phyloP scores from a whole-genome alignment of 1,140 invertebrate genomes.

The Formica exsecta region DNA sequence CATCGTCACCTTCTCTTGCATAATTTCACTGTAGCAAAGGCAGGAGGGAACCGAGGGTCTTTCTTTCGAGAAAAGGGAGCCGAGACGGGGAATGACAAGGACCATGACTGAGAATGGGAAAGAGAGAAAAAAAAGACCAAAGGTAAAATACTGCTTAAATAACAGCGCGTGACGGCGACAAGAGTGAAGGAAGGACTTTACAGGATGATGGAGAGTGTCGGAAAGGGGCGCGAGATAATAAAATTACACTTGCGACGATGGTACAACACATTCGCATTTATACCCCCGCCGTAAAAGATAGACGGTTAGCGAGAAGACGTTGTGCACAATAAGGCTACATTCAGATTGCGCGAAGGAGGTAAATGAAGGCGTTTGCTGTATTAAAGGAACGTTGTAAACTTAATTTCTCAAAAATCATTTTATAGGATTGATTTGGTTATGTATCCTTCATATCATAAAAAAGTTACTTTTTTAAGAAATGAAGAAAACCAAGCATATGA shows the following conservation, averaged over 20 bases:
- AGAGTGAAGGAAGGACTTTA: constrained; percentile 25
- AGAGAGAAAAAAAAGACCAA: constrained; percentile 57
- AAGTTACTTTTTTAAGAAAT: background rate
- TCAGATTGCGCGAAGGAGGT: constrained; percentile 18
- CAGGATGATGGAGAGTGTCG: constrained; percentile 18
- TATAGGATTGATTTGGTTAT: background rate
- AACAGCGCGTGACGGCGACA: constrained; percentile 67
- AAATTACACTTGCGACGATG: constrained; percentile 77
- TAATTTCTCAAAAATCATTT: background rate
- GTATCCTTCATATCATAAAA: background rate
- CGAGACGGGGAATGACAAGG: constrained; percentile 30
- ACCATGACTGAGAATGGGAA: constrained; percentile 2
- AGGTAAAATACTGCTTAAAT: constrained; percentile 79
- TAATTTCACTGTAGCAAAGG: constrained; percentile 77
- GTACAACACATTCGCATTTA: constrained; percentile 59
- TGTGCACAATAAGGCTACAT: constrained; percentile 29
- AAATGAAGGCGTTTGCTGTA: background rate
- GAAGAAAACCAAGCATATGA: background rate
- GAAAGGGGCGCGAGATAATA: constrained; percentile 76
- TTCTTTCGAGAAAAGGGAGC: constrained; percentile 45
- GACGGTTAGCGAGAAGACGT: constrained; percentile 8
- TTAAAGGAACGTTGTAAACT: constrained; percentile 25
- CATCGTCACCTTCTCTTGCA: constrained; percentile 79
- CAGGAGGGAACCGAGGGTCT: constrained; percentile 1
- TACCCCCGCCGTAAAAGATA: background rate